Base-by-base conservation (phyloP, 2,888 invertebrate species). In the Eristalinus sepulchralis region DNA sequence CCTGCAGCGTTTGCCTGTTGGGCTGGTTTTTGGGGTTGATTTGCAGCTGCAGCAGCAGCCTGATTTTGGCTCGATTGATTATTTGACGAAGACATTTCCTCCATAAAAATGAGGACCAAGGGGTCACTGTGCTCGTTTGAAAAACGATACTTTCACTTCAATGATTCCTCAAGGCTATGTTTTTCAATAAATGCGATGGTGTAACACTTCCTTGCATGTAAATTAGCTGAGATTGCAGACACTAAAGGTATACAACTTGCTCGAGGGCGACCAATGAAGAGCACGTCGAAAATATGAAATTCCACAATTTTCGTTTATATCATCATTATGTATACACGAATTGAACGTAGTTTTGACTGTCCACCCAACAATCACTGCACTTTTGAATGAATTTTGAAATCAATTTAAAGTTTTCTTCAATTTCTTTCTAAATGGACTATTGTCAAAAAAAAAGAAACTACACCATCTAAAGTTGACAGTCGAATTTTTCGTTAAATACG, bases 1-100 rank as follows among this genome's bases (percentile, higher is more conserved):
- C 89, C 63, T 89, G 89, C 72, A 84, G 88, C 88, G 88, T 81
- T 88, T 73, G 80, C 73, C 70, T 89, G 89, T 88, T 36, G 72
- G n/a, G 88, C 72, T 80, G 83, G 39, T 27, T 66, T 36, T 17
- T 66, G 66, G 24, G 39, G 39, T 63, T 63, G 80, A 13, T 57
- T 57, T 62, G 53, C 34, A 62, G 62, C 17, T n/a, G 77, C 60
- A 70, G 53, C 27, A 62, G 68, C 17, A 22, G 77, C 67, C 77
- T 77, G 86, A 73, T 78, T 82, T 82, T 86, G 85, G 82, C 86
- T 83, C 78, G 86, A 86, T 86, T 86, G 86, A 83, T 86, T 86
- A 82, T 78, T 86, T 83, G 82, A 78, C 86, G 86, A 79, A 82
- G 86, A 86, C 86, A 86, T 86, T 78, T 82, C 73, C 68, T 73